A percentile compares a stretch with the other conserved stretches of the same genome.
These are phyloP conservation scores for Drosophila demipolita DNA, from an alignment of 2,888 invertebrate genomes.

Conservation along the genomic window DNA sequence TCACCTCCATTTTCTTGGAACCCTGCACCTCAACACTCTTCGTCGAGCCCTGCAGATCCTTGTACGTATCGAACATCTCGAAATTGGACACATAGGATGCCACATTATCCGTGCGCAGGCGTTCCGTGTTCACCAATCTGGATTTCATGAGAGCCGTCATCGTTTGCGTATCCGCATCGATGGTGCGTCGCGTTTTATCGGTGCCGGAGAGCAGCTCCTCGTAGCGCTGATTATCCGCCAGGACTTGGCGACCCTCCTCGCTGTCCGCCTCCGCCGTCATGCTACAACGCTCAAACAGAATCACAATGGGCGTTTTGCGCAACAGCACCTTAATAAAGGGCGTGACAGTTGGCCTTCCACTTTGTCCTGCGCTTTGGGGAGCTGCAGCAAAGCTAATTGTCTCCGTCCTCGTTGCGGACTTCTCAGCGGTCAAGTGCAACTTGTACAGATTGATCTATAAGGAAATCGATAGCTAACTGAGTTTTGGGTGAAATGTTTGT, in stretches of 20 bases:
- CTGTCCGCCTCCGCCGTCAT: slow-evolving; percentile 88
- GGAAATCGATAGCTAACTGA: background rate
- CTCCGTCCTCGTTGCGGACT: slow-evolving; percentile 7
- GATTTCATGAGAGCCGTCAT: slow-evolving; percentile 87
- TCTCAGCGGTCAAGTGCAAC: slow-evolving; percentile 47
- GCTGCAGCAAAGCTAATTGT: slow-evolving; percentile 19
- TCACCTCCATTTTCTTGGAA: slow-evolving; percentile 85
- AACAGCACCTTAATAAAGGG: slow-evolving; percentile 88
- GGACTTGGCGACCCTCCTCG: slow-evolving; percentile 87
- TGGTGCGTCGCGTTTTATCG: slow-evolving; percentile 87
- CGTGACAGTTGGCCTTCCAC: slow-evolving; percentile 78
- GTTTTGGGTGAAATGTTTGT: background rate
- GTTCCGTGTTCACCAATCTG: slow-evolving; percentile 87
- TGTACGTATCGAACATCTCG: slow-evolving; percentile 91
- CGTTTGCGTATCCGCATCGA: slow-evolving; percentile 90
- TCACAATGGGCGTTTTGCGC: slow-evolving; percentile 88
- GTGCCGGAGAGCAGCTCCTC: slow-evolving; percentile 89
- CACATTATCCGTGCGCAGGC: slow-evolving; percentile 86
- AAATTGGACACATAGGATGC: slow-evolving; percentile 90
- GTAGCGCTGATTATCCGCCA: slow-evolving; percentile 89
- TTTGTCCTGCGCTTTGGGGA: slow-evolving; percentile 24
- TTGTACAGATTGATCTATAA: slow-evolving; percentile 65
- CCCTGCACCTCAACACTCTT: slow-evolving; percentile 83
- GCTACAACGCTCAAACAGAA: slow-evolving; percentile 88
- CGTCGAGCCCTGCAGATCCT: slow-evolving; percentile 84